Percentiles rank a stretch among this genome's conserved stretches.
Conservation (phyloP, 2,797 vertebrate species). For the Karalla daura region DNA sequence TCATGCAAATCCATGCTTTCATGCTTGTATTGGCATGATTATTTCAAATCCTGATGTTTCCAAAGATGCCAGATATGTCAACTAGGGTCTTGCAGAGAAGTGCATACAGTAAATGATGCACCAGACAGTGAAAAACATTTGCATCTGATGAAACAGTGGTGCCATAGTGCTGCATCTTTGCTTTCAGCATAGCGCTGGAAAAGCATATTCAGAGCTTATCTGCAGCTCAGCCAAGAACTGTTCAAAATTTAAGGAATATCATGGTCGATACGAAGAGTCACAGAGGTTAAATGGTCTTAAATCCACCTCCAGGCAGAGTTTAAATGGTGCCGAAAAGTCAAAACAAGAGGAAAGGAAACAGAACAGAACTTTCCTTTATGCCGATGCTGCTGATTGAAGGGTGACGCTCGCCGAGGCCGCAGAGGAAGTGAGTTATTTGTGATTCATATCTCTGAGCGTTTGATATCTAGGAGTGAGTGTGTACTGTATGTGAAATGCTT, state of each 20-base stretch:
- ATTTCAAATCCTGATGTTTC: conserved; percentile 7
- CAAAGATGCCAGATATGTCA: conserved; percentile 4
- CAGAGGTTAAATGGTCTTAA: conserved; percentile 25
- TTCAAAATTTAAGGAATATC: background rate
- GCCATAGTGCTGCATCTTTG: background rate
- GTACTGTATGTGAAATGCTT: conserved; percentile 25
- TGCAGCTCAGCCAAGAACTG: background rate
- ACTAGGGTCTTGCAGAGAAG: conserved; percentile 8
- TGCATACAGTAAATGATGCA: conserved; percentile 28
- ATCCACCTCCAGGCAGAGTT: conserved; percentile 8
- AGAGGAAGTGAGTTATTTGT: conserved; percentile 30
- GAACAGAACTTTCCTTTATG: conserved; percentile 28
- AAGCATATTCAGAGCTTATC: background rate
- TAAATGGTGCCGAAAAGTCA: conserved; percentile 2
- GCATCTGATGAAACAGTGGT: conserved; percentile 30
- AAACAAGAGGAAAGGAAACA: background rate
- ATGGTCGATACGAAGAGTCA: background rate
- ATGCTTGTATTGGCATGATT: background rate
- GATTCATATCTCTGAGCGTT: conserved; percentile 39
- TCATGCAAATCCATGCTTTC: background rate
- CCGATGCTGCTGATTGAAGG: conserved; percentile 34
- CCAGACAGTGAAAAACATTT: conserved; percentile 15
- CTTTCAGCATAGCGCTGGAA: conserved; percentile 6
- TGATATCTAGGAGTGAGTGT: conserved; percentile 34
- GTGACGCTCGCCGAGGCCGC: conserved; percentile 30